Evolutionary conservation across 2,113 vertebrate genomes (phyloP).

Genomic region (Tringa solitaria): DNA sequence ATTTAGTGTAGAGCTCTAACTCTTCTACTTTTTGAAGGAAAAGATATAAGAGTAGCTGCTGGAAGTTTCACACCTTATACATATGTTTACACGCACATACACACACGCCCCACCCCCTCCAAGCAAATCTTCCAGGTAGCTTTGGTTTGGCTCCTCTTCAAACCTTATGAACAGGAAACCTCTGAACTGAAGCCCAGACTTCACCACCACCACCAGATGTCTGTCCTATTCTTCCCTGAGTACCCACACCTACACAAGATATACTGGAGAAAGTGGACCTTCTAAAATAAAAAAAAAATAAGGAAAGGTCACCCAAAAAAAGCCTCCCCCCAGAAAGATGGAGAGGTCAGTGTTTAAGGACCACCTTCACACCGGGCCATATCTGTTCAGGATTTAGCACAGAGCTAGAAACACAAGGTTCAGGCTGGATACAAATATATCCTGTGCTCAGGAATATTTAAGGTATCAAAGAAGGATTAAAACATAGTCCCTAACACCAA

Average conservation of each 20-base stretch:
- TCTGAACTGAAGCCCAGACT: background rate
- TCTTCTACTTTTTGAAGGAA: background rate
- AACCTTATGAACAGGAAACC: background rate
- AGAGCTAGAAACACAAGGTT: background rate
- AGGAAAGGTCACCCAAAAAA: background rate
- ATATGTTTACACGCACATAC: background rate
- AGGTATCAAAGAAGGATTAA: background rate
- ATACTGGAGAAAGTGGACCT: background rate
- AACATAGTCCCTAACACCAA: background rate
- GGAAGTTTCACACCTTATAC: background rate
- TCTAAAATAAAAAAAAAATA: too few species aligned
- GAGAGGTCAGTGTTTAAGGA: background rate
- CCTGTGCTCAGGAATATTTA: background rate
- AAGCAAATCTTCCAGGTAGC: background rate
- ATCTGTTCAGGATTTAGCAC: background rate
- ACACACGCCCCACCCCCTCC: fast-evolving
- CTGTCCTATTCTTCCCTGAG: background rate
- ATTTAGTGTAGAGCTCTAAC: background rate
- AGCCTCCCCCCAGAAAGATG: fast-evolving
- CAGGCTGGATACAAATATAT: background rate
- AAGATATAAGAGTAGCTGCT: background rate
- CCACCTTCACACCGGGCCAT: background rate
- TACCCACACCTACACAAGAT: background rate
- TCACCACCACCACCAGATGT: background rate
- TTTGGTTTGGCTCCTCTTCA: background rate